Percentiles rank a stretch among this genome's conserved stretches.
Evolutionary conservation across 2,888 invertebrate genomes (phyloP).

Genomic region (Calephelis perditalis): DNA sequence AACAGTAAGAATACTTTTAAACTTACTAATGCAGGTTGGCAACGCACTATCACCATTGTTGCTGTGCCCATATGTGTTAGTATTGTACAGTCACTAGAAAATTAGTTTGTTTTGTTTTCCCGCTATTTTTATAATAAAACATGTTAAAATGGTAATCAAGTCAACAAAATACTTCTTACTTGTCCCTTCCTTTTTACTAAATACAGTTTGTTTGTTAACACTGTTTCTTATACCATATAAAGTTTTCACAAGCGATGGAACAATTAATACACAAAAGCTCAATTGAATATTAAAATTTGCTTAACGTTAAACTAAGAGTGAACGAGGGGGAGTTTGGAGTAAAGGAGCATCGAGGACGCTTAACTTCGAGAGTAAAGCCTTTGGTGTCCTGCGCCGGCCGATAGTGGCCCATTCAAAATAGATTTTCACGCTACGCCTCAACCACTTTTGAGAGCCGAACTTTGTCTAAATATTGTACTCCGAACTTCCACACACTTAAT

Average conservation of each 20-base stretch:
- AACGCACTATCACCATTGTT: no score
- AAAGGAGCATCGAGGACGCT: constrained; percentile 53
- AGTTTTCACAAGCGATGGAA: constrained; percentile 22
- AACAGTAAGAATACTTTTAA: no score
- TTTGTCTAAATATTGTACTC: constrained; percentile 57
- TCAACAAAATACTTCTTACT: no score
- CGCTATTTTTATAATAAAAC: no score
- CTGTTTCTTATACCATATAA: not conserved
- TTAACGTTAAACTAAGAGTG: constrained; percentile 61
- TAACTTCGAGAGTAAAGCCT: constrained; percentile 69
- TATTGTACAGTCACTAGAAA: no score
- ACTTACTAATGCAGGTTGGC: no score
- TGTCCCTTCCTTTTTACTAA: no score
- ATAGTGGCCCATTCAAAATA: constrained; percentile 76
- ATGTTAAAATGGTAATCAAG: no score
- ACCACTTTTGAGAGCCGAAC: constrained; percentile 56
- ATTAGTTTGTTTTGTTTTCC: no score
- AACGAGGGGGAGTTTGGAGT: constrained; percentile 54
- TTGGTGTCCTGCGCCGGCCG: constrained; percentile 65
- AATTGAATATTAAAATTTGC: constrained; percentile 77
- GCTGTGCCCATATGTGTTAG: no score
- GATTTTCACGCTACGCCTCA: constrained; percentile 71
- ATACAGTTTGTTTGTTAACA: not conserved
- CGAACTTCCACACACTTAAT: constrained; percentile 16
- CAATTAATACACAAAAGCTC: constrained; percentile 50